Percentiles rank a stretch among this genome's conserved stretches.
Evolutionary conservation across 2,797 vertebrate genomes (phyloP).

Genomic region (Pipistrellus kuhlii): DNA sequence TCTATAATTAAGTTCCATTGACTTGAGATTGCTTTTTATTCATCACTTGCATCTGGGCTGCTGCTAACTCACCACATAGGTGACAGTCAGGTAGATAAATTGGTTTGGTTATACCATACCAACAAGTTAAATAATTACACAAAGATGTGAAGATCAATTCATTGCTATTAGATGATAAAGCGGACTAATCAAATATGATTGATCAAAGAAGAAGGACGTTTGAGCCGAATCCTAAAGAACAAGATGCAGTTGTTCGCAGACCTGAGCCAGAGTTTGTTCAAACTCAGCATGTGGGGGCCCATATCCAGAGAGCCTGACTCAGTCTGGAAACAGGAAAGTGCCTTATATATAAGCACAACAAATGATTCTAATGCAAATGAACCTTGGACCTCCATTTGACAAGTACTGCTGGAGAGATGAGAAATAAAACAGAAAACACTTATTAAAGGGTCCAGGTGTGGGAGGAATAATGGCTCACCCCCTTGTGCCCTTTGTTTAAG

Average conservation of each 20-base stretch:
- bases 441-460: background rate
- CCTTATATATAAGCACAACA: background rate
- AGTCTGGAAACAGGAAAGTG: background rate
- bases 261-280: background rate
- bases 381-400: background rate
- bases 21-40: constrained; percentile 23
- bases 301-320: background rate
- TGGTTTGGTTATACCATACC: background rate
- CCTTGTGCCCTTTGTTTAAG: background rate
- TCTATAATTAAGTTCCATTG: background rate
- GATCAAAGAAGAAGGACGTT: background rate
- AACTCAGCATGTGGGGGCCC: background rate
- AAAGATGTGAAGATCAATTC: background rate
- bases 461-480: background rate
- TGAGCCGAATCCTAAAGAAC: background rate
- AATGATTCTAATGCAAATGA: background rate
- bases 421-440: background rate
- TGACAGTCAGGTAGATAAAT: background rate
- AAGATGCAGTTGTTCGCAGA: background rate
- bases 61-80: background rate
- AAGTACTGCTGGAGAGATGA: background rate
- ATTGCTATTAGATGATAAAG: background rate
- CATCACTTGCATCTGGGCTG: background rate
- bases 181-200: constrained; percentile 11
- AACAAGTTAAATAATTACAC: background rate